Evolutionary conservation across 2,888 invertebrate genomes (phyloP), one percentile per base, ranked within the genome.

Genomic region (Noctua janthe): DNA sequence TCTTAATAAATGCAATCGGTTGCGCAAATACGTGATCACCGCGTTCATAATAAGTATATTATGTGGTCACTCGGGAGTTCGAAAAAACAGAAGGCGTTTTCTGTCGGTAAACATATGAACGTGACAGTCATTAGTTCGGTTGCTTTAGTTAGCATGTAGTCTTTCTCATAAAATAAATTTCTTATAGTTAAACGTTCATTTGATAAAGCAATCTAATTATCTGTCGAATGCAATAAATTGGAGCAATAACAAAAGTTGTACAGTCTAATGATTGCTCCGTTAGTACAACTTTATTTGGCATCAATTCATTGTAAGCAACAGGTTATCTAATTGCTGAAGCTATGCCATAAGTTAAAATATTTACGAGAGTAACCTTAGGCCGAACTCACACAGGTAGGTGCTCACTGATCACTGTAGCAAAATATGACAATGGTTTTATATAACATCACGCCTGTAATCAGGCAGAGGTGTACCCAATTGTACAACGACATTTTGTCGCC

Each of bases 141-240:
- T 64, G 29, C 29, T 64, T 64, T 35, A 6, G 35, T 64, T 35
- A 64, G 20, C 35, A 66, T 20, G 10, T 20, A 35, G 64, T 62
- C 64, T 10, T 51, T 59, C 17, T 64, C 35, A 62, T 29, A 62
- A 64, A 17, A 17, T 64, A 17, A 17, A 0, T 35, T 64, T 64
- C 20, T 64, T 10, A 23, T 5, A 69, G 1, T 1, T 23, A 23
- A 47, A 64, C 4, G 47, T n/a, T 35, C 0, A 66, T 71, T 49
- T 62, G 0, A 1, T 17, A 20, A 39, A 74, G 23, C 11, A 64
- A 29, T 64, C 11, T 6, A 56, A 35, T 67, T 47, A 10, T 54
- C 56, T 78, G 20, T 49, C 59, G 10, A 64, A 54, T 62, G 43
- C 35, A 70, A 69, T 78, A 29, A 39, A 11, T 67, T 49, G 20